A percentile compares a stretch with the other conserved stretches of the same genome.
Evolutionary conservation across 2,113 vertebrate species (phyloP).

Genomic region (Calyptomena viridis): DNA sequence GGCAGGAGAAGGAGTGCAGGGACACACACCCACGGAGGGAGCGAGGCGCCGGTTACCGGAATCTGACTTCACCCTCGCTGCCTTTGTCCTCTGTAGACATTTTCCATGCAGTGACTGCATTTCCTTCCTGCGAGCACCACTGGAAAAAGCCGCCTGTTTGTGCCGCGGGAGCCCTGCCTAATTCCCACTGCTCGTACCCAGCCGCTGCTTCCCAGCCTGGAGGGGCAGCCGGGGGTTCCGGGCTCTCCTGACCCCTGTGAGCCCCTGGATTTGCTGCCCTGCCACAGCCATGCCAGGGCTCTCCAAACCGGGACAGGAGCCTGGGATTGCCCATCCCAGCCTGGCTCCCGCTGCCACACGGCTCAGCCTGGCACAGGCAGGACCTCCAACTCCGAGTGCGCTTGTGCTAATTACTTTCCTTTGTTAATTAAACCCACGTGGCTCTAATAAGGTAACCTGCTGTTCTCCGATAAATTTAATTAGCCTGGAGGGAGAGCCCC

Average conservation of each 20-base stretch:
- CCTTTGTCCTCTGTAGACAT: slow-evolving; percentile 67
- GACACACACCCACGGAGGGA: not conserved
- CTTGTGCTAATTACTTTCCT: slow-evolving; percentile 75
- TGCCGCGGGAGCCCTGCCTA: slow-evolving; percentile 5
- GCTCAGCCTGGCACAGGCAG: slow-evolving; percentile 28
- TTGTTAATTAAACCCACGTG: slow-evolving; percentile 76
- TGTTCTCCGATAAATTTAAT: slow-evolving; percentile 81
- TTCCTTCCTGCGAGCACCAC: slow-evolving; percentile 67
- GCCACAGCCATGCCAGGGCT: not conserved
- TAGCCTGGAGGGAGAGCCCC: slow-evolving; percentile 79
- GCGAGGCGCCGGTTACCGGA: slow-evolving; percentile 48
- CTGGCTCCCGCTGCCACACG: not conserved
- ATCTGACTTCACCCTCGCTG: slow-evolving; percentile 67
- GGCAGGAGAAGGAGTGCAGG: not conserved
- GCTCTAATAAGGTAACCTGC: slow-evolving; percentile 81
- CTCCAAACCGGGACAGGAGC: not conserved
- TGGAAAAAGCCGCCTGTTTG: slow-evolving; percentile 59
- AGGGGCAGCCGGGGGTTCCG: not conserved
- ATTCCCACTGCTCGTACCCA: not conserved
- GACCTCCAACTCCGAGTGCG: slow-evolving; percentile 39
- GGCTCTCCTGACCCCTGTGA: accelerated
- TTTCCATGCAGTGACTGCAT: slow-evolving; percentile 71
- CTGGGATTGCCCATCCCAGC: not conserved
- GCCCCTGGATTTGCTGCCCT: not conserved
- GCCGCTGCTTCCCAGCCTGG: not conserved